Base-by-base conservation (phyloP, 1,140 invertebrate genomes). In the Andricus grossulariae region DNA sequence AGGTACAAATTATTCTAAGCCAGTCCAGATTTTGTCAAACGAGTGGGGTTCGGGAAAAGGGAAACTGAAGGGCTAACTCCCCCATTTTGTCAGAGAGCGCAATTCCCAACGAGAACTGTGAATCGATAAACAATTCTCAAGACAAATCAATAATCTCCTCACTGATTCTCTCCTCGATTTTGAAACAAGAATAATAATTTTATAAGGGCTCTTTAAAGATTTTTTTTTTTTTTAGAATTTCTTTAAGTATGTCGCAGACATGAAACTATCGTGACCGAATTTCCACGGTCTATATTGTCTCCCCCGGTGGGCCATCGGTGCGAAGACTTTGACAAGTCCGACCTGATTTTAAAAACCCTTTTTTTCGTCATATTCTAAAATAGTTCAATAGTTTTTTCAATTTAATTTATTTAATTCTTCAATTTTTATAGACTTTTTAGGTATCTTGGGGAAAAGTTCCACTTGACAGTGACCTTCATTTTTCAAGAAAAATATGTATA, bases 51-150 rank as follows among this genome's bases (percentile, higher is more conserved):
- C 12, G 16, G 16, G 16, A 74, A 49, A 32, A 19, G 39, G 50
- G 25, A 75, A 49, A 57, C 39, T 54, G 54, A 74, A 57, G 73
- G 73, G 52, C 73, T 57, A 18, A 57, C 55, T 60, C 51, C 50
- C 50, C 50, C 50, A 39, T 52, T 73, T 55, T 54, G 52, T 54
- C 18, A 52, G 50, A 32, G 19, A 52, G 21, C 45, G 13, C 49
- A 15, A 52, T 73, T 54, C 50, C 32, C n/a, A 54, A 16, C 11
- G 19, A 45, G 25, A 39, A 21, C 21, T 39, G 60, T 60, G 60
- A 66, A 66, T 66, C 60, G 32, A 66, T 66, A 66, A 66, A 66
- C 21, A 32, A 39, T 66, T 66, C 39, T 25, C 21, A 11, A 3
- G 10, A 13, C 11, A 12, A 60, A 60, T 60, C 57, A 25, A 60